Evolutionary conservation across 2,888 invertebrate species (phyloP).

Genomic region (Sminthurides aquaticus): DNA sequence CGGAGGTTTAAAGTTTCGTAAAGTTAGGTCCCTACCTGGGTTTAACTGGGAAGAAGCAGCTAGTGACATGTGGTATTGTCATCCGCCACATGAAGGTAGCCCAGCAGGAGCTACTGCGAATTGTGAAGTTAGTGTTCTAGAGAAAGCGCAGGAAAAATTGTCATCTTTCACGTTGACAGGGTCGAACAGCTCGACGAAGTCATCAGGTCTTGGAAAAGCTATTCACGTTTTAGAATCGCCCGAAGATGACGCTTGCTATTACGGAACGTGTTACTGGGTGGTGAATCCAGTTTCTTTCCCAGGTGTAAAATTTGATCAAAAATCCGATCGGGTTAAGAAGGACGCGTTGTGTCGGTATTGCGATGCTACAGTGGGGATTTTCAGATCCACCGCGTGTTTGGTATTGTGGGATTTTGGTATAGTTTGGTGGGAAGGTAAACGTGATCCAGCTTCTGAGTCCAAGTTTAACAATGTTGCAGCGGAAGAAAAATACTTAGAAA

Average conservation of each 20-base stretch:
- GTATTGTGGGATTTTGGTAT: constrained; percentile 39
- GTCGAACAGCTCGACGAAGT: constrained; percentile 8
- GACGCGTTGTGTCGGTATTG: constrained; percentile 32
- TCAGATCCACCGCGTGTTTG: constrained; percentile 26
- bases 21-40: constrained; percentile 58
- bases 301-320: constrained; percentile 37
- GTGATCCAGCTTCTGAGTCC: not conserved
- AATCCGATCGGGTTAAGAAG: not conserved
- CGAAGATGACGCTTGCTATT: constrained; percentile 53
- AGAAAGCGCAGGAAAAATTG: not conserved
- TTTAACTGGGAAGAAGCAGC: constrained; percentile 52
- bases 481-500: constrained; percentile 14
- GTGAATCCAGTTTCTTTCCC: constrained; percentile 50
- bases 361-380: constrained; percentile 29
- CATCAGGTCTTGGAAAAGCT: constrained; percentile 8
- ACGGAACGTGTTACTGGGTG: constrained; percentile 54
- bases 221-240: constrained; percentile 35
- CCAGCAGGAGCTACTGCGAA: not conserved
- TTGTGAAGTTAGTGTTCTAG: not conserved
- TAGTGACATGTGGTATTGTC: constrained; percentile 60
- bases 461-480: not conserved
- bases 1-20: constrained; percentile 50
- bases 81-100: constrained; percentile 46
- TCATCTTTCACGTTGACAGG: not conserved
- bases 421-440: constrained; percentile 24